Evolutionary conservation across 2,888 invertebrate species (phyloP).

Genomic region (Drosophila infuscata): DNA sequence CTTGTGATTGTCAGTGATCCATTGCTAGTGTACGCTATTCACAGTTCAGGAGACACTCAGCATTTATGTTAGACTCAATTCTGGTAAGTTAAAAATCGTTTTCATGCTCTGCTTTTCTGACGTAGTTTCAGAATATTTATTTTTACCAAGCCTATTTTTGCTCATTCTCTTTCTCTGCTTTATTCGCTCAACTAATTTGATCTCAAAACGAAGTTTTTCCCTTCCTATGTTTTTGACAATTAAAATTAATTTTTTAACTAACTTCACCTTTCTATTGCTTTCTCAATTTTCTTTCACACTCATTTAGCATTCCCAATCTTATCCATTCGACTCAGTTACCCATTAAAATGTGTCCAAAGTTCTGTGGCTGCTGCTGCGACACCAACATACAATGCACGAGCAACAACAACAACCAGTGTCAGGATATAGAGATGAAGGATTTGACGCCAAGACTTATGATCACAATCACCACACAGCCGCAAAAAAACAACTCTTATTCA

Average conservation of each 20-base stretch:
- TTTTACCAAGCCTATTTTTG: neutral
- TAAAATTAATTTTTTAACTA: neutral
- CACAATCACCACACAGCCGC: slow-evolving; percentile 33
- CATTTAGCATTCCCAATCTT: neutral
- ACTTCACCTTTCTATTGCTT: too few species aligned
- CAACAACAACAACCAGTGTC: slow-evolving; percentile 3
- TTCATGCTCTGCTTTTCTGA: neutral
- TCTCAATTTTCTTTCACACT: neutral
- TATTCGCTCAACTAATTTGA: neutral
- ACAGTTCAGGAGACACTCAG: neutral
- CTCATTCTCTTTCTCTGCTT: neutral
- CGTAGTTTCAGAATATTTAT: neutral
- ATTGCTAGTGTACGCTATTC: neutral
- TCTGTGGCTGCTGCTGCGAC: slow-evolving; percentile 22
- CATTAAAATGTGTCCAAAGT: slow-evolving; percentile 20
- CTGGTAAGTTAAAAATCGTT: neutral
- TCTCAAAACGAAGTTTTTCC: neutral
- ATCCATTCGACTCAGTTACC: too few species aligned
- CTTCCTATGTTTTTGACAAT: neutral
- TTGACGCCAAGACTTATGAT: slow-evolving; percentile 1
- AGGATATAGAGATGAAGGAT: slow-evolving; percentile 36
- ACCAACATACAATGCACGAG: neutral
- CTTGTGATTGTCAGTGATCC: neutral
- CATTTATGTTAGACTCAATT: neutral
- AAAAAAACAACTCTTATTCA: slow-evolving; percentile 14